Evolutionary conservation across 1,140 invertebrate genomes (phyloP).

Genomic region (Habropoda laboriosa): DNA sequence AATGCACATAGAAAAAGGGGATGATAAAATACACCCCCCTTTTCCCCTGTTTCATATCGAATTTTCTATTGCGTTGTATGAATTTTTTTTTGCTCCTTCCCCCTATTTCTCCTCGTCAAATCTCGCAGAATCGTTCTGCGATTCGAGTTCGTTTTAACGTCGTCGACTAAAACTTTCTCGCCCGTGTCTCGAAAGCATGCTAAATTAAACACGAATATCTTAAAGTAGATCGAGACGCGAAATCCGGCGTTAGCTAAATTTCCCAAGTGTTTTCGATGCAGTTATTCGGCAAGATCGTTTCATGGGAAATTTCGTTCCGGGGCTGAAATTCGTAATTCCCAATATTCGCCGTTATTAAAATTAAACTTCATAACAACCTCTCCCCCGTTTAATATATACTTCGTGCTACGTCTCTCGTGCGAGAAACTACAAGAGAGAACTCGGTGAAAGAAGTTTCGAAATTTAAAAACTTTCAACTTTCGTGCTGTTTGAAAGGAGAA

Average conservation of each 20-base stretch:
- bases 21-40: not conserved
- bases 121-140: not conserved
- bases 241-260: conserved; percentile 22
- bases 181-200: conserved; percentile 10
- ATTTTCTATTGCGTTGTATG: too few relatives aligned
- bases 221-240: conserved; percentile 2
- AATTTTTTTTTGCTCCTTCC: too few relatives aligned
- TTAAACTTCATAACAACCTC: not conserved
- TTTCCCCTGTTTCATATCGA: not conserved
- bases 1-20: not conserved
- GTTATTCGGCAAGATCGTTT: conserved; percentile 6
- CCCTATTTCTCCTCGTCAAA: not conserved
- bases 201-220: conserved; percentile 35
- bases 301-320: conserved; percentile 2
- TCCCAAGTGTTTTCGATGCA: conserved; percentile 23
- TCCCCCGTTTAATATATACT: not conserved
- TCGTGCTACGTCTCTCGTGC: not conserved
- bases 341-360: conserved; percentile 13
- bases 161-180: not conserved
- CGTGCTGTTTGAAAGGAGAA: not conserved
- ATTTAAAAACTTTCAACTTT: not conserved
- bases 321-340: not conserved
- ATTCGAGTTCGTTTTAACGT: not conserved
- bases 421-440: not conserved
- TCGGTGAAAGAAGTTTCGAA: not conserved